Evolutionary conservation across 2,888 invertebrate genomes (phyloP).

Genomic region (Dorcus hopei): DNA sequence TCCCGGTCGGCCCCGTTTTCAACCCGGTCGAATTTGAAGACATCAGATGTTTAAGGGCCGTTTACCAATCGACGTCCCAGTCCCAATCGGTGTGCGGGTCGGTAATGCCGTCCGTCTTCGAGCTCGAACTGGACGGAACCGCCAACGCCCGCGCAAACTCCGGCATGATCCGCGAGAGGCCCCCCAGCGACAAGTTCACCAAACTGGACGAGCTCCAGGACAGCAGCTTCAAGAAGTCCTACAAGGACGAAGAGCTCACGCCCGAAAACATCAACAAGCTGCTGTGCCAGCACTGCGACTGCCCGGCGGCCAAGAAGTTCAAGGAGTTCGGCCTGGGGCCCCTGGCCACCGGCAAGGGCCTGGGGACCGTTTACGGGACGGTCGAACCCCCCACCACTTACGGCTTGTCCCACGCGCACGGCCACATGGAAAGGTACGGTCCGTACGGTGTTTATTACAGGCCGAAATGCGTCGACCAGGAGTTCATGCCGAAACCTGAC

Average conservation of each 20-base stretch:
- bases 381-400: conserved; percentile 18
- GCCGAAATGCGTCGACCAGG: conserved; percentile 22
- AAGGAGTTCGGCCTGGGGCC: conserved; percentile 47
- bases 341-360: conserved; percentile 38
- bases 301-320: conserved; percentile 45
- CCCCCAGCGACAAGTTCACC: conserved; percentile 1
- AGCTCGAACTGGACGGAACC: conserved; percentile 3
- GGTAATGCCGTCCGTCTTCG: conserved; percentile 19
- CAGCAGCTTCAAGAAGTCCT: neutral
- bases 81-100: neutral
- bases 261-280: conserved; percentile 34
- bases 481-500: conserved; percentile 15
- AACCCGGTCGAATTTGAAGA: conserved; percentile 11
- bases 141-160: too few species aligned
- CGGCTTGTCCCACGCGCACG: conserved; percentile 26
- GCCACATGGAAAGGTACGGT: conserved; percentile 26
- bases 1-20: conserved; percentile 29
- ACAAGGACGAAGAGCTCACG: conserved; percentile 28
- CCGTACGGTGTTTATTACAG: conserved; percentile 23
- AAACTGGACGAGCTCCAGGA: neutral
- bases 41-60: conserved; percentile 6
- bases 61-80: conserved; percentile 1
- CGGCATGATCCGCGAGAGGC: neutral
- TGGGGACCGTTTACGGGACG: conserved; percentile 36
- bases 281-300: conserved; percentile 40